These are phyloP conservation scores for Ginglymostoma cirratum DNA, from an alignment of 2,113 vertebrate species.

Conservation along the genomic window DNA sequence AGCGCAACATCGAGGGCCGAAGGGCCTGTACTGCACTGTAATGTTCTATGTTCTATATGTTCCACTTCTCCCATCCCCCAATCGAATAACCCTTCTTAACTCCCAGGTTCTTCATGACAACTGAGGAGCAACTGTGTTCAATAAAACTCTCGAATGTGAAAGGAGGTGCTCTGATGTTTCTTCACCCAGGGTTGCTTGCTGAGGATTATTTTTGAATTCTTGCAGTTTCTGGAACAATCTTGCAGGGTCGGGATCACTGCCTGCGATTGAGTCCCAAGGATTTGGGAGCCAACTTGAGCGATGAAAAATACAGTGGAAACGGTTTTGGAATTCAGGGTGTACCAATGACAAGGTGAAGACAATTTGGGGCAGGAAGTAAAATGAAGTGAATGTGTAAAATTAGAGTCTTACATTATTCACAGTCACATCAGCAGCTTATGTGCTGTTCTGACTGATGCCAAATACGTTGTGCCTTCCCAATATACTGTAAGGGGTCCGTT, in stretches of 20 bases:
- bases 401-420: not conserved
- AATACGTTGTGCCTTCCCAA: not conserved
- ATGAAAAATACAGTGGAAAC: not conserved
- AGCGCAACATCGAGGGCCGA: too few relatives aligned
- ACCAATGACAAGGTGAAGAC: not conserved
- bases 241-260: not conserved
- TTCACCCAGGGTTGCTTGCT: not conserved
- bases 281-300: not conserved
- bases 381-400: not conserved
- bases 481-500: not conserved
- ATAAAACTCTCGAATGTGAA: not conserved
- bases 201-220: not conserved
- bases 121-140: not conserved
- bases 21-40: too few relatives aligned
- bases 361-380: not conserved
- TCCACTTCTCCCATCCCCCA: not conserved
- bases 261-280: not conserved
- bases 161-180: not conserved
- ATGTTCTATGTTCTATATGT: too few relatives aligned
- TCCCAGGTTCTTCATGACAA: not conserved
- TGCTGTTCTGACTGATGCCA: not conserved
- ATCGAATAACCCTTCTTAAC: not conserved
- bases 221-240: not conserved
- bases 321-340: not conserved
- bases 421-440: not conserved